A percentile compares a stretch with the other conserved stretches of the same genome.
These are phyloP conservation scores for Neotoma lepida DNA, from an alignment of 2,113 vertebrate species.

Conservation along the genomic window DNA sequence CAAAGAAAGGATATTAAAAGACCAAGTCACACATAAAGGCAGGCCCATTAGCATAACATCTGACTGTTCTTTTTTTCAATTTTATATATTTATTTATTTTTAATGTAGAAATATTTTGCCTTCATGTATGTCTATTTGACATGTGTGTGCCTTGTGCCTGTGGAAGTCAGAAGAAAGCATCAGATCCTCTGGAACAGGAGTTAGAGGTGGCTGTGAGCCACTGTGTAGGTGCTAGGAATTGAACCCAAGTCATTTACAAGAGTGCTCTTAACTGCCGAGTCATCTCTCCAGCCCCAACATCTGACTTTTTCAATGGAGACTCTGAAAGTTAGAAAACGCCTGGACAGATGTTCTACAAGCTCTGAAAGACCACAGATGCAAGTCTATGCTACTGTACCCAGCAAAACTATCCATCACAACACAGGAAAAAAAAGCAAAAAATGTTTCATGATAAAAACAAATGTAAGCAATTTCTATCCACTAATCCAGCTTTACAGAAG, in stretches of 20 bases:
- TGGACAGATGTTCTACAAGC: neutral
- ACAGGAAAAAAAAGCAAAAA: neutral
- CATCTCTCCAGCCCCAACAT: neutral
- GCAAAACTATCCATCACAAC: neutral
- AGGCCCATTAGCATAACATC: neutral
- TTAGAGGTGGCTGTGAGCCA: neutral
- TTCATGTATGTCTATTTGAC: neutral
- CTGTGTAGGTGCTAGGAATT: neutral
- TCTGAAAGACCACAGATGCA: neutral
- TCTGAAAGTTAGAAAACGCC: neutral
- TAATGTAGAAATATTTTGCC: neutral
- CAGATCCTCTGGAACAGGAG: neutral
- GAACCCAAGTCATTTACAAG: neutral
- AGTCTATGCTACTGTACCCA: neutral
- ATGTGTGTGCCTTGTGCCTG: neutral
- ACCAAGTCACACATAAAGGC: neutral
- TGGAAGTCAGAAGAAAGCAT: neutral
- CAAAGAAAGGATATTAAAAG: neutral
- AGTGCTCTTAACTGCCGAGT: no score
- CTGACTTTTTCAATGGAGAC: neutral
- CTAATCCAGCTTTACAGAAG: neutral
- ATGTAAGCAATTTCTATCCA: neutral
- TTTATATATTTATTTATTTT: neutral
- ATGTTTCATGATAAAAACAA: neutral
- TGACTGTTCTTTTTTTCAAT: neutral